Evolutionary conservation across 2,888 invertebrate species (phyloP).

Genomic region (Stenotaenia linearis): DNA sequence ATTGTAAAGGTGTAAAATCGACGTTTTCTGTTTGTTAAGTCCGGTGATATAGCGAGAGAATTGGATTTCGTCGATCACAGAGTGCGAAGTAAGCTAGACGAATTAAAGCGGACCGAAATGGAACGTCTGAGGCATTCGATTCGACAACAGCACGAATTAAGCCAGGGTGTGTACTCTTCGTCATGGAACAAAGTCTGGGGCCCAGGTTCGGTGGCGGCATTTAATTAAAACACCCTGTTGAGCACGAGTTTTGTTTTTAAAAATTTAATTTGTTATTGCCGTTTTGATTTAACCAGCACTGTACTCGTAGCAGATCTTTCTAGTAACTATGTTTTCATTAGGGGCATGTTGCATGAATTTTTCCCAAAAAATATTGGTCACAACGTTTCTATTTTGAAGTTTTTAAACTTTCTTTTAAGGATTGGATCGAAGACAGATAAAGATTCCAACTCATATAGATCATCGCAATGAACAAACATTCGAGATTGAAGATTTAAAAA

Average conservation of each 20-base stretch:
- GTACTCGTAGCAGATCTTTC: not conserved
- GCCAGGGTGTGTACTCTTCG: conserved; percentile 34
- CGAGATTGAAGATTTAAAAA: conserved; percentile 87
- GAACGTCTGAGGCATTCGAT: conserved; percentile 71
- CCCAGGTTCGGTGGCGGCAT: conserved; percentile 32
- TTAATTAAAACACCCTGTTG: not conserved
- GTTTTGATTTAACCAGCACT: not conserved
- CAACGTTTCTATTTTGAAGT: too few relatives aligned
- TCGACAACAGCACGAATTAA: conserved; percentile 58
- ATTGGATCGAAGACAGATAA: conserved; percentile 17
- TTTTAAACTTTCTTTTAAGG: not conserved
- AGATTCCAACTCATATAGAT: conserved; percentile 67
- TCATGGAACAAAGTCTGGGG: conserved; percentile 31
- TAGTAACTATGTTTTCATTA: not conserved
- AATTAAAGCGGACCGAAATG: conserved; percentile 83
- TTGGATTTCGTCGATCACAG: conserved; percentile 82
- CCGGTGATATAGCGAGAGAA: conserved; percentile 84
- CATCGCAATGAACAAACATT: conserved; percentile 85
- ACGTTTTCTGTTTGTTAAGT: conserved; percentile 53
- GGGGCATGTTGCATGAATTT: not conserved
- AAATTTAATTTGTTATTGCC: not conserved
- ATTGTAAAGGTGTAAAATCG: too few relatives aligned
- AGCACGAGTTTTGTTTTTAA: not conserved
- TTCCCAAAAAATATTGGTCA: too few relatives aligned
- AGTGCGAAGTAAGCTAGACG: conserved; percentile 80